Conservation (phyloP, 2,888 invertebrate species). For the Cheiracanthium punctorium region DNA sequence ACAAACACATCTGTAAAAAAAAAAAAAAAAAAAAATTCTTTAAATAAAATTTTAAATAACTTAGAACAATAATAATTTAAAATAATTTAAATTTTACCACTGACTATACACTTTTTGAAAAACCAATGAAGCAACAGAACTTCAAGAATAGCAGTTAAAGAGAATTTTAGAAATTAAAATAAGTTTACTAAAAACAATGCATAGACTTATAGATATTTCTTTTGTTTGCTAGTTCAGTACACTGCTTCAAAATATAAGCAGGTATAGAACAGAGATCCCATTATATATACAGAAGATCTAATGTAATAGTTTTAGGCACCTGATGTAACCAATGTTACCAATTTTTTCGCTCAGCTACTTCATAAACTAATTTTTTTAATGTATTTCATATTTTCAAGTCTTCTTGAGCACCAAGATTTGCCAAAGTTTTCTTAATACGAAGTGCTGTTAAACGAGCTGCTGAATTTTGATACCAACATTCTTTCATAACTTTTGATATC, state of each 20-base stretch:
- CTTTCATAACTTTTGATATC: slow-evolving; percentile 94
- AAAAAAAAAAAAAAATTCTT: too few relatives aligned
- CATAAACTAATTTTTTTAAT: slow-evolving; percentile 29
- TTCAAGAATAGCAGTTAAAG: neutral
- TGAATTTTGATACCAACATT: slow-evolving; percentile 98
- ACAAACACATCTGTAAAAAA: too few relatives aligned
- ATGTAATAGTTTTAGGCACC: slow-evolving; percentile 36
- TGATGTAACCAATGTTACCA: slow-evolving; percentile 23
- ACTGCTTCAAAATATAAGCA: neutral
- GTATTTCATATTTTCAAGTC: slow-evolving; percentile 71
- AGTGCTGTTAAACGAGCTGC: slow-evolving; percentile 97
- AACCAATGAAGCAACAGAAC: neutral
- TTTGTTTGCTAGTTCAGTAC: neutral
- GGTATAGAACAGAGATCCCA: slow-evolving; percentile 14
- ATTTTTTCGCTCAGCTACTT: slow-evolving; percentile 13
- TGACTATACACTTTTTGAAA: neutral
- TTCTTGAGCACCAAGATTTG: slow-evolving; percentile 72
- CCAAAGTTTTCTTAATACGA: slow-evolving; percentile 93
- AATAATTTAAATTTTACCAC: neutral
- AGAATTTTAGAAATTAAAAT: neutral
- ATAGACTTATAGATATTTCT: neutral
- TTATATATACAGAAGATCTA: neutral
- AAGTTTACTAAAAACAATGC: neutral
- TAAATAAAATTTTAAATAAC: too few relatives aligned
- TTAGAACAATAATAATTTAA: neutral